Evolutionary conservation across 2,797 vertebrate species (phyloP).

Genomic region (Hydrophis major): DNA sequence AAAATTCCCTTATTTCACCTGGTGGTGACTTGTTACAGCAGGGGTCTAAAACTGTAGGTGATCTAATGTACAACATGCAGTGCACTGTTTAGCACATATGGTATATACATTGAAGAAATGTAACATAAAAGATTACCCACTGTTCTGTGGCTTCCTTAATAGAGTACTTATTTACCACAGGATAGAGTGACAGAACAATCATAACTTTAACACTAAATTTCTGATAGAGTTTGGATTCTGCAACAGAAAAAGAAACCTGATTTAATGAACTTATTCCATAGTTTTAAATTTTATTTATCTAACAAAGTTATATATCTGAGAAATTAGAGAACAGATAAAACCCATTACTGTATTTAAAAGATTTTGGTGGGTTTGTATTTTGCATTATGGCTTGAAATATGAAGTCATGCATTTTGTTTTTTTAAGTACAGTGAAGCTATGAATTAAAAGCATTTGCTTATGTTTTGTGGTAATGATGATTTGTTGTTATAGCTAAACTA

Average conservation of each 20-base stretch:
- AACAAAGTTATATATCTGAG: neutral
- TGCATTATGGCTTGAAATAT: neutral
- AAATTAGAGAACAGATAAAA: neutral
- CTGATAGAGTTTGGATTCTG: neutral
- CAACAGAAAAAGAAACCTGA: neutral
- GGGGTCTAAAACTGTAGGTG: slow-evolving; percentile 53
- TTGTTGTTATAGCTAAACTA: neutral
- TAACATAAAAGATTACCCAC: slow-evolving; percentile 65
- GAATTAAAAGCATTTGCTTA: neutral
- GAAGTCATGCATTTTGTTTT: neutral
- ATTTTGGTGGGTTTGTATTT: slow-evolving; percentile 38
- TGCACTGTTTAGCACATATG: slow-evolving; percentile 59
- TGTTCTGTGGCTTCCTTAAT: slow-evolving; percentile 66
- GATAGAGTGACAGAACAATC: slow-evolving; percentile 50
- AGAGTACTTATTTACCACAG: slow-evolving; percentile 45
- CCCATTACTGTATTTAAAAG: neutral
- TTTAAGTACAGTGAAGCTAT: neutral
- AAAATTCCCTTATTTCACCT: slow-evolving; percentile 63
- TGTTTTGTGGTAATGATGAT: neutral
- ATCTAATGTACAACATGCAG: slow-evolving; percentile 39
- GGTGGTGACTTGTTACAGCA: slow-evolving; percentile 50
- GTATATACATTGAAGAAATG: slow-evolving; percentile 54
- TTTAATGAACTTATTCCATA: neutral
- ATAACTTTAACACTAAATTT: slow-evolving; percentile 43
- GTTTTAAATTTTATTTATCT: neutral